phyloP scores from a whole-genome alignment of 1,140 invertebrate species.

The Penaeus chinensis region DNA sequence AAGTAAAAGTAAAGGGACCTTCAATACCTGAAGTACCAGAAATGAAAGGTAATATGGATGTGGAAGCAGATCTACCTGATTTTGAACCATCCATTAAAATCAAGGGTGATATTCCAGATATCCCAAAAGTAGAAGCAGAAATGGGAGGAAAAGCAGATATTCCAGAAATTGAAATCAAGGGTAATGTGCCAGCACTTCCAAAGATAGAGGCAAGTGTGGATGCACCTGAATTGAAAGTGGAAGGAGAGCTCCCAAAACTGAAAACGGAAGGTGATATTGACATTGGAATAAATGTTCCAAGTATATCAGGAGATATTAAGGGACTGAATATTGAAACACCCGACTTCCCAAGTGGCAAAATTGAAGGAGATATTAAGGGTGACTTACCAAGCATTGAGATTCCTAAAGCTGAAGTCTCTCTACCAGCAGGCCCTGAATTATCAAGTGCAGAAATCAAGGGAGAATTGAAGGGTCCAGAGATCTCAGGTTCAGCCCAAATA shows the following conservation, averaged over 20 bases:
- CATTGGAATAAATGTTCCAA: not conserved
- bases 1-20: constrained; percentile 28
- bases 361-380: not conserved
- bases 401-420: constrained; percentile 7
- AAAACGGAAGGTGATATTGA: not conserved
- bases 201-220: constrained; percentile 27
- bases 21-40: constrained; percentile 19
- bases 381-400: not conserved
- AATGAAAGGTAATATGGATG: constrained; percentile 13
- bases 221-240: constrained; percentile 14
- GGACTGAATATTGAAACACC: not conserved
- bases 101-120: not conserved
- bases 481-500: constrained; percentile 27
- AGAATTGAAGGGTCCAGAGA: constrained; percentile 24
- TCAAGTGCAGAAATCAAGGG: constrained; percentile 26
- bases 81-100: constrained; percentile 29
- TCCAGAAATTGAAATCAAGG: not conserved
- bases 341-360: not conserved
- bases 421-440: too few relatives aligned
- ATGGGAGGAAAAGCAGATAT: not conserved
- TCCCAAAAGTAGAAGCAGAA: not conserved
- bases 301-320: not conserved
- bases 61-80: constrained; percentile 15
- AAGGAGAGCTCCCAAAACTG: not conserved
- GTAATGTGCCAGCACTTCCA: constrained; percentile 26